Evolutionary conservation across 2,888 invertebrate species (phyloP).

Genomic region (Eilema depressum): DNA sequence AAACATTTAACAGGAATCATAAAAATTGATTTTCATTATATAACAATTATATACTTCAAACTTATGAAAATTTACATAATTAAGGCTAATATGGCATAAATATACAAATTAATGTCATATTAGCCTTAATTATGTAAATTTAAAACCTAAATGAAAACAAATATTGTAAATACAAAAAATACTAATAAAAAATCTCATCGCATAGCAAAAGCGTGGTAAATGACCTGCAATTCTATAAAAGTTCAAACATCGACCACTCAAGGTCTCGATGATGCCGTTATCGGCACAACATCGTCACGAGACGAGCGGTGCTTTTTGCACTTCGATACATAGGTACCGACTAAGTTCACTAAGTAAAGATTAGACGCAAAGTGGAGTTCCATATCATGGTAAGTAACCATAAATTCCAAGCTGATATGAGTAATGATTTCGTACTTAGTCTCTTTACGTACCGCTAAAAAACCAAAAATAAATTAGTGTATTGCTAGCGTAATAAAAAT

Average conservation of each 20-base stretch:
- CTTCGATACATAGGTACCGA: slow-evolving; percentile 20
- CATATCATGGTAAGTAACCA: neutral
- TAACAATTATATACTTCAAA: no score
- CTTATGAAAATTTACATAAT: no score
- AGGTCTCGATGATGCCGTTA: slow-evolving; percentile 81
- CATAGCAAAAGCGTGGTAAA: slow-evolving; percentile 51
- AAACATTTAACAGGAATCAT: no score
- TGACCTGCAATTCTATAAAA: slow-evolving; percentile 64
- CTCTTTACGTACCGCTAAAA: neutral
- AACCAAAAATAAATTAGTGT: no score
- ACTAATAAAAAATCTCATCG: slow-evolving; percentile 24
- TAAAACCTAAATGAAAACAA: no score
- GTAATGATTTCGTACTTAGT: no score
- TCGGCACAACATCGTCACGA: slow-evolving; percentile 82
- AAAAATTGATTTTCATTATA: no score
- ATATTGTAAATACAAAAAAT: slow-evolving; percentile 13
- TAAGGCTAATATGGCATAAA: no score
- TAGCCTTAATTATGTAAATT: no score
- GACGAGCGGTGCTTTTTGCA: slow-evolving; percentile 61
- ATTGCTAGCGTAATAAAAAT: neutral
- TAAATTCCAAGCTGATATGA: neutral
- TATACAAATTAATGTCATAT: no score
- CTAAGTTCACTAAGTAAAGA: neutral
- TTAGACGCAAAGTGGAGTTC: neutral
- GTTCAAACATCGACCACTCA: slow-evolving; percentile 72